A percentile compares a stretch with the other conserved stretches of the same genome.
Evolutionary conservation across 2,888 invertebrate species (phyloP).

Genomic region (Lasiommata megera): DNA sequence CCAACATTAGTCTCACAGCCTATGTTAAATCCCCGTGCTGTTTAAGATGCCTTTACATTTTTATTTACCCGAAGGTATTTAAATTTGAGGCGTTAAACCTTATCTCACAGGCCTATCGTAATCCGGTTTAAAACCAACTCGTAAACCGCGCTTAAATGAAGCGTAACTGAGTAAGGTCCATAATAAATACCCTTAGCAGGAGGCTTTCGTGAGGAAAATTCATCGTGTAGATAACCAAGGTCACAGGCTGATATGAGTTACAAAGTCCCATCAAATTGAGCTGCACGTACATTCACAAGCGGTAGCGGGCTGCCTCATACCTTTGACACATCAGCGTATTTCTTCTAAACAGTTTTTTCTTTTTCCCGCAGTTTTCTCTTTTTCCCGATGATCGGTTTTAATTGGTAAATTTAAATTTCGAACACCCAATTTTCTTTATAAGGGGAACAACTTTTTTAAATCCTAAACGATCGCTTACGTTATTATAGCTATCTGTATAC

Average conservation of each 20-base stretch:
- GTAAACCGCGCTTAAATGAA: slow-evolving; percentile 9
- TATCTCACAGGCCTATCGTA: slow-evolving; percentile 1
- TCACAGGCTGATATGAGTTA: slow-evolving; percentile 25
- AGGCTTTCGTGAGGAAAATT: slow-evolving; percentile 17
- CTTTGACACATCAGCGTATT: too few species aligned
- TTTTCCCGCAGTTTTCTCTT: too few species aligned
- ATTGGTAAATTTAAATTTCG: too few species aligned
- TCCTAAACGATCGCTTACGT: too few species aligned
- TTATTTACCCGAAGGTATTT: background rate
- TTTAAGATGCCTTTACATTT: background rate
- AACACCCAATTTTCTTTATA: too few species aligned
- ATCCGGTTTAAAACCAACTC: slow-evolving; percentile 6
- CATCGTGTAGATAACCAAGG: slow-evolving; percentile 24
- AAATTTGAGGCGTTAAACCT: background rate
- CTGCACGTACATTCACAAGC: slow-evolving; percentile 1
- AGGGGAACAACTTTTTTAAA: too few species aligned
- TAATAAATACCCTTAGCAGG: slow-evolving; percentile 15
- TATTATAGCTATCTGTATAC: too few species aligned
- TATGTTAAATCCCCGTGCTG: too few species aligned
- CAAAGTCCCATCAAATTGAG: slow-evolving; percentile 19
- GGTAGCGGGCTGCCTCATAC: background rate
- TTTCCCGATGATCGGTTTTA: too few species aligned
- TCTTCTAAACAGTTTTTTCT: too few species aligned
- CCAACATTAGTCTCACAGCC: too few species aligned
- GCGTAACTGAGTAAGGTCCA: slow-evolving; percentile 10